phyloP scores from a whole-genome alignment of 2,888 invertebrate species.

The Plebejus melissa region DNA sequence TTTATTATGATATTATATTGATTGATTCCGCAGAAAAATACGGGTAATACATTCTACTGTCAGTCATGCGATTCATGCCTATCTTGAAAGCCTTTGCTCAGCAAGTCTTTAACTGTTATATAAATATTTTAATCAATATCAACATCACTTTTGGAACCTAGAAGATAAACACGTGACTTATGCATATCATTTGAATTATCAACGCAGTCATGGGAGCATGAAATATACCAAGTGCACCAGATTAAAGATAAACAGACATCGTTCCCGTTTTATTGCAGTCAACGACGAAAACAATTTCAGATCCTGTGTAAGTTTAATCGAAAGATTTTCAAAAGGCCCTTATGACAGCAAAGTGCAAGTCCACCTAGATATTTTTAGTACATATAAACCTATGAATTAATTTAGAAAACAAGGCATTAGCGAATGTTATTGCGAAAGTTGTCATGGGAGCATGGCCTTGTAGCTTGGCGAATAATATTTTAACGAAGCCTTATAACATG shows the following conservation, averaged over 20 bases:
- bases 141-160: too few species aligned
- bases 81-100: too few species aligned
- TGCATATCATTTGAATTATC: neutral
- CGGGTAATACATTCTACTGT: too few species aligned
- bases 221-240: slow-evolving; percentile 2
- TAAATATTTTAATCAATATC: too few species aligned
- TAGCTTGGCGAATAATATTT: neutral
- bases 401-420: slow-evolving; percentile 4
- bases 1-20: neutral
- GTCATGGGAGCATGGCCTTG: neutral
- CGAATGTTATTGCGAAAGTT: slow-evolving; percentile 3
- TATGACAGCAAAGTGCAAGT: neutral
- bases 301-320: neutral
- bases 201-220: slow-evolving; percentile 1
- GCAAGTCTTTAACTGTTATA: too few species aligned
- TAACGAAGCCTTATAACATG: neutral
- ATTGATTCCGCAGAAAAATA: neutral
- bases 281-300: neutral
- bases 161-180: neutral
- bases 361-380: neutral
- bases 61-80: too few species aligned
- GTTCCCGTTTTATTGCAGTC: neutral
- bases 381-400: neutral
- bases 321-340: neutral
- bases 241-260: slow-evolving; percentile 22